phyloP scores from a whole-genome alignment of 1,140 invertebrate genomes.

The Eciton burchellii region DNA sequence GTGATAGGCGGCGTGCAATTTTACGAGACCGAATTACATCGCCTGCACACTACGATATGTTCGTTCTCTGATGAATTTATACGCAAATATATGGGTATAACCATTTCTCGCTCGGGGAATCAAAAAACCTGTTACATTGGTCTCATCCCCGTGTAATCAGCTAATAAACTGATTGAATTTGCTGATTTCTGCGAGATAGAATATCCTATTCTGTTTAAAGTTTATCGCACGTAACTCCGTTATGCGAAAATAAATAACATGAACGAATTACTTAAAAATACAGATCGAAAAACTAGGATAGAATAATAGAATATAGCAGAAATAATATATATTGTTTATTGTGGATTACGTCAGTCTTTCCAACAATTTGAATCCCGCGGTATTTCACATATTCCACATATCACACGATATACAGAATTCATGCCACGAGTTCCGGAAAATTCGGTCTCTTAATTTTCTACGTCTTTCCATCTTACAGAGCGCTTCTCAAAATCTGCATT shows the following conservation, averaged over 20 bases:
- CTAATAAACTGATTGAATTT: slow-evolving; percentile 53
- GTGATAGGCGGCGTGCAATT: slow-evolving; percentile 31
- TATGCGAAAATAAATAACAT: not conserved
- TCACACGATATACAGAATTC: too few species aligned
- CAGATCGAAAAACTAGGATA: not conserved
- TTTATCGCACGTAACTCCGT: not conserved
- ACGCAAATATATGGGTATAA: slow-evolving; percentile 39
- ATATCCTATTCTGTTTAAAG: slow-evolving; percentile 37
- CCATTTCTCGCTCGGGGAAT: slow-evolving; percentile 25
- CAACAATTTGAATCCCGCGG: too few species aligned
- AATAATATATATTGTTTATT: too few species aligned
- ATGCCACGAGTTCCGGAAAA: not conserved
- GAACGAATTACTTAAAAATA: not conserved
- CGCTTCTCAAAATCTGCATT: not conserved
- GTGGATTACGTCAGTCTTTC: too few species aligned
- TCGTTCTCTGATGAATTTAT: slow-evolving; percentile 47
- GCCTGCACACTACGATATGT: not conserved
- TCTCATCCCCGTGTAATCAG: slow-evolving; percentile 43
- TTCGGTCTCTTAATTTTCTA: not conserved
- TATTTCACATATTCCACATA: too few species aligned
- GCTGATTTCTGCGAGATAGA: not conserved
- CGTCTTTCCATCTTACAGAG: not conserved
- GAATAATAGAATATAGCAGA: not conserved
- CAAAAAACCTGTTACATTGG: slow-evolving; percentile 46
- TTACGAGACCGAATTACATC: slow-evolving; percentile 34